Evolutionary conservation across 2,113 vertebrate species (phyloP).

Genomic region (Ardeotis arabs): DNA sequence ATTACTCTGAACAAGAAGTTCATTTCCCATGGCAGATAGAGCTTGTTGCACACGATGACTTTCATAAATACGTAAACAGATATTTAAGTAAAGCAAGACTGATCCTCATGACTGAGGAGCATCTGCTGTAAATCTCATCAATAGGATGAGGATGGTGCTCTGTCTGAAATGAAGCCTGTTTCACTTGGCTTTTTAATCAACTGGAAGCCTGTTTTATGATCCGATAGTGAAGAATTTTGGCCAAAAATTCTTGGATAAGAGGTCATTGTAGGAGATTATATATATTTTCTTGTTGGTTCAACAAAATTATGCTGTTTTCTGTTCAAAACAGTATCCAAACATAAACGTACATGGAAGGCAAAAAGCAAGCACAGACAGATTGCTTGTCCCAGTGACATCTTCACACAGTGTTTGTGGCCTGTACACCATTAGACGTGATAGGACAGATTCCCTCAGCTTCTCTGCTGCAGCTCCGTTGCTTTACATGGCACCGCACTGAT

Average conservation of each 20-base stretch:
- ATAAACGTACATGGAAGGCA: conserved; percentile 8
- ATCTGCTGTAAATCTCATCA: not conserved
- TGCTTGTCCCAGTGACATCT: conserved; percentile 39
- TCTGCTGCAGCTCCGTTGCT: not conserved
- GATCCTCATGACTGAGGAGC: not conserved
- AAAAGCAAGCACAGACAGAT: conserved; percentile 8
- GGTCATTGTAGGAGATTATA: not conserved
- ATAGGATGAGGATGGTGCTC: not conserved
- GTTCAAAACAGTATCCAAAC: conserved; percentile 19
- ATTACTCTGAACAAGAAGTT: conserved; percentile 11
- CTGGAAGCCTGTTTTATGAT: not conserved
- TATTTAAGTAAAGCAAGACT: not conserved
- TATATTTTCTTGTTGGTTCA: not conserved
- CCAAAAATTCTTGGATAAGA: not conserved
- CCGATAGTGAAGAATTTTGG: not conserved
- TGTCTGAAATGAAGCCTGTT: not conserved
- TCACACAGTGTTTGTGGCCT: conserved; percentile 56
- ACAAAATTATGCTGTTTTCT: not conserved
- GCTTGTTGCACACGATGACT: not conserved
- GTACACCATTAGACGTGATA: not conserved
- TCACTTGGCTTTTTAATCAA: not conserved
- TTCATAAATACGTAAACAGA: not conserved
- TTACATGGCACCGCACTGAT: not conserved
- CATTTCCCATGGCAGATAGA: not conserved
- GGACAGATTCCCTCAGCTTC: not conserved